These are phyloP conservation scores for Hyposmocoma kahamanoa DNA, from an alignment of 1,140 invertebrate species.

Conservation along the genomic window DNA sequence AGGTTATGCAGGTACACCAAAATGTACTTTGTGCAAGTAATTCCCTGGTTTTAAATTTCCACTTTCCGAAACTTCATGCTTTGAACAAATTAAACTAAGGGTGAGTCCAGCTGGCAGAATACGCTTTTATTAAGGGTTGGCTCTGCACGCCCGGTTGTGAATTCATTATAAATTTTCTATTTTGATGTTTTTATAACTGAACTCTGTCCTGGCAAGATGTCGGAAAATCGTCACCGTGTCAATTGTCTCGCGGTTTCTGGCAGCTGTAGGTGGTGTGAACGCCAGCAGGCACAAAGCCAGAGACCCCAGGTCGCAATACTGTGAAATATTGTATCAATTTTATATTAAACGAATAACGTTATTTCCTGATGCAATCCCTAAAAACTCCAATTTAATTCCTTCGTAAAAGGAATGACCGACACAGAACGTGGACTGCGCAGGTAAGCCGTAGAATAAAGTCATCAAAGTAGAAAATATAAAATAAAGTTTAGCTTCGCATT, in stretches of 20 bases:
- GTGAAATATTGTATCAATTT: too few species aligned
- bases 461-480: neutral
- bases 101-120: neutral
- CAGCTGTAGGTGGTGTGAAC: neutral
- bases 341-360: too few species aligned
- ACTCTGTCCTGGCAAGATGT: neutral
- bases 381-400: too few species aligned
- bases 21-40: too few species aligned
- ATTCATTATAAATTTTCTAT: too few species aligned
- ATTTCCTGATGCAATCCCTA: too few species aligned
- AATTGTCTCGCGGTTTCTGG: neutral
- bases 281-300: neutral
- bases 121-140: neutral
- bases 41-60: too few species aligned
- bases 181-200: neutral
- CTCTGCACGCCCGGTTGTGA: neutral
- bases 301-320: too few species aligned
- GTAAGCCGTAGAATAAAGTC: too few species aligned
- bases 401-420: too few species aligned
- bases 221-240: neutral
- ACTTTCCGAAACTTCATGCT: neutral
- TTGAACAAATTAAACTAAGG: neutral
- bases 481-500: neutral
- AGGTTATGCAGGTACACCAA: too few species aligned
- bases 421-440: too few species aligned